Conservation (phyloP, 2,888 invertebrate genomes). For the Physocephala rufipes region DNA sequence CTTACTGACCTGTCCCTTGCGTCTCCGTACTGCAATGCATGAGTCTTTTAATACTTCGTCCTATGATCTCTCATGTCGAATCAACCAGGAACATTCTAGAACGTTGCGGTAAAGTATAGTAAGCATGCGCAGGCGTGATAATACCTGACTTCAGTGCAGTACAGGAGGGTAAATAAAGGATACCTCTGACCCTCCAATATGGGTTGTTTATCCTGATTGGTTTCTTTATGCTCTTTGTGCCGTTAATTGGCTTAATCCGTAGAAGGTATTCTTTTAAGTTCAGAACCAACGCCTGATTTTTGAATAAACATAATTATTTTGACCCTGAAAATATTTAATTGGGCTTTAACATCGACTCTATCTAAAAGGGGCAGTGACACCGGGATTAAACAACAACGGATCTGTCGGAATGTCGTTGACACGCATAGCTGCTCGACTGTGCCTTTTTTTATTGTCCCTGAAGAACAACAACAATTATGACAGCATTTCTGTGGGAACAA, state of each 20-base stretch:
- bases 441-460: not conserved
- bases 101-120: too few species aligned
- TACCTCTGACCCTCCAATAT: not conserved
- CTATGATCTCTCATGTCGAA: too few species aligned
- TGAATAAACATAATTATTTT: too few species aligned
- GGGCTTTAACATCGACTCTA: too few species aligned
- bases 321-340: too few species aligned
- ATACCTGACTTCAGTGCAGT: not conserved
- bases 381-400: not conserved
- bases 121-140: not conserved
- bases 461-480: too few species aligned
- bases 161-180: conserved; percentile 18
- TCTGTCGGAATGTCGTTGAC: conserved; percentile 19
- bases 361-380: not conserved
- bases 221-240: too few species aligned
- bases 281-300: too few species aligned
- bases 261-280: too few species aligned
- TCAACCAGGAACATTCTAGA: too few species aligned
- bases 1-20: not conserved
- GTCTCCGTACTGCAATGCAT: not conserved
- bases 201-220: too few species aligned
- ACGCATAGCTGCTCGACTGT: conserved; percentile 13
- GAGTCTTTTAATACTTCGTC: not conserved
- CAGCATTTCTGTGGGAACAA: conserved; percentile 9
- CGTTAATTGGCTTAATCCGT: too few species aligned